Evolutionary conservation across 2,797 vertebrate species (phyloP).

Genomic region (Buphagus erythrorhynchus): DNA sequence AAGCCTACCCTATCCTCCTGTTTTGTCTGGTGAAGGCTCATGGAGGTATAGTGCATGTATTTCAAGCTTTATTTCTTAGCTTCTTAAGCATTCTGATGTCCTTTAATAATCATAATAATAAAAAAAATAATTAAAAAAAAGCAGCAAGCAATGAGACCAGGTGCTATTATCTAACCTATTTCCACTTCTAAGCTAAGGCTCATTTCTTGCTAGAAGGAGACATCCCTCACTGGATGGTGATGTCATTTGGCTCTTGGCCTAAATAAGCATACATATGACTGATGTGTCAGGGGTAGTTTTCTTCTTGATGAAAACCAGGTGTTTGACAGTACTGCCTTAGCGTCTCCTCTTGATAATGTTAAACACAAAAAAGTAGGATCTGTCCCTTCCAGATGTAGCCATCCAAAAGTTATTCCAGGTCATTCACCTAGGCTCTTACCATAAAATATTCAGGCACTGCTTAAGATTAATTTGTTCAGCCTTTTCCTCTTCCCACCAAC

Average conservation of each 20-base stretch:
- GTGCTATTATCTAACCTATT: neutral
- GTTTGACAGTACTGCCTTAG: neutral
- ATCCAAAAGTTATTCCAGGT: neutral
- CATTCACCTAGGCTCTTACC: neutral
- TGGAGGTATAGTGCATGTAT: neutral
- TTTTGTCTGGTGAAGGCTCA: neutral
- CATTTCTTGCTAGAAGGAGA: neutral
- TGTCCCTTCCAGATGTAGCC: neutral
- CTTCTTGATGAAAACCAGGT: neutral
- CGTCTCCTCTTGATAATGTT: neutral
- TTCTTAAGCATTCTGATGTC: neutral
- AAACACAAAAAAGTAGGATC: neutral
- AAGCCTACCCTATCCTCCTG: too few relatives aligned
- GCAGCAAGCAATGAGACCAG: neutral
- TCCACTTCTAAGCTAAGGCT: neutral
- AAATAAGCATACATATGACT: neutral
- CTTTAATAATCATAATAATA: neutral
- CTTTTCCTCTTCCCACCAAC: neutral
- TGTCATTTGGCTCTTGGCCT: neutral
- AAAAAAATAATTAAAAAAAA: neutral
- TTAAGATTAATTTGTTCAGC: neutral
- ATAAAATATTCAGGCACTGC: neutral
- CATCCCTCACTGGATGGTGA: neutral
- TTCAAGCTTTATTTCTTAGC: neutral
- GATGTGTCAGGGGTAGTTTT: neutral